Evolutionary conservation across 1,140 invertebrate genomes (phyloP).

Genomic region (Trypoxylus dichotomus): DNA sequence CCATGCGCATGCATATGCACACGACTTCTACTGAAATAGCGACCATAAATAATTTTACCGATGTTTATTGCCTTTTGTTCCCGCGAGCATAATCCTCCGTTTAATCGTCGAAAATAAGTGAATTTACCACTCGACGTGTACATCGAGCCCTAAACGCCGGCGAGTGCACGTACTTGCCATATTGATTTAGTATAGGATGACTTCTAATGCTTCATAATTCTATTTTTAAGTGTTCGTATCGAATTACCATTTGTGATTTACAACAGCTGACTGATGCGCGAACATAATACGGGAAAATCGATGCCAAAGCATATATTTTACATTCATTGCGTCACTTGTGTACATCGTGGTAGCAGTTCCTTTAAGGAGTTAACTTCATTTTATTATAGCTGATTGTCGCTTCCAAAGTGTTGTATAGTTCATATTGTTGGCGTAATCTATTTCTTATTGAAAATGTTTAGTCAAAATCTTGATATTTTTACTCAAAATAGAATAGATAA

Average conservation of each 20-base stretch:
- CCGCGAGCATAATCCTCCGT: background rate
- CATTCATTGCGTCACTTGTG: background rate
- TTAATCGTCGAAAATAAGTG: slow-evolving; percentile 25
- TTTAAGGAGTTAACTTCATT: background rate
- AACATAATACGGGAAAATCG: slow-evolving; percentile 11
- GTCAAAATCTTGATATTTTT: too few species aligned
- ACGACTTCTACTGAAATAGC: slow-evolving; percentile 21
- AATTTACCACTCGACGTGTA: slow-evolving; percentile 22
- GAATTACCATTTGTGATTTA: slow-evolving; percentile 20
- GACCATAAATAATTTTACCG: slow-evolving; percentile 14
- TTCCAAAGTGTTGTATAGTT: too few species aligned
- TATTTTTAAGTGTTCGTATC: slow-evolving; percentile 22
- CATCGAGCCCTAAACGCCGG: background rate
- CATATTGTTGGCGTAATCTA: too few species aligned
- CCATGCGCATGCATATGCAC: slow-evolving; percentile 20
- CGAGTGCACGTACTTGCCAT: slow-evolving; percentile 12
- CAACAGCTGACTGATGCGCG: slow-evolving; percentile 12
- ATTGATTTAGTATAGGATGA: slow-evolving; percentile 20
- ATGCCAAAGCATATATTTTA: background rate
- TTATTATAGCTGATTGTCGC: too few species aligned
- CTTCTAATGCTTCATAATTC: slow-evolving; percentile 24
- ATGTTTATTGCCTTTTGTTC: slow-evolving; percentile 25
- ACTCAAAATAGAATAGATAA: too few species aligned
- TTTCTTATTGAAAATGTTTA: too few species aligned
- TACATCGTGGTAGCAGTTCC: background rate